Percentiles rank a stretch among this genome's conserved stretches.
These are phyloP conservation scores for Entomyzon cyanotis DNA, from an alignment of 2,113 vertebrate genomes.

Conservation along the genomic window DNA sequence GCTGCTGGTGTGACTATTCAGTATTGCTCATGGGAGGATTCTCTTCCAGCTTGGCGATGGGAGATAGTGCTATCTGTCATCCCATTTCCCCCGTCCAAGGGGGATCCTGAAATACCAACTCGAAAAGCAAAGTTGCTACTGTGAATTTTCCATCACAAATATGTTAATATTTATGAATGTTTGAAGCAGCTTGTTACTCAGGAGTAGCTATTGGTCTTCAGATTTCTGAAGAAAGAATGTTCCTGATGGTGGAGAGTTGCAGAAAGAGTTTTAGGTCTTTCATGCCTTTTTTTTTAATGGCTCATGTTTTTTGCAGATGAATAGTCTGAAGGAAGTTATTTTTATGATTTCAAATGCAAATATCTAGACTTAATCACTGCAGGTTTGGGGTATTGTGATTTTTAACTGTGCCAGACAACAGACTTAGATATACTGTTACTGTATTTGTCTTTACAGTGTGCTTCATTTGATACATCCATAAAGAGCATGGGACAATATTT, in stretches of 20 bases:
- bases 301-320: background rate
- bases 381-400: background rate
- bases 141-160: background rate
- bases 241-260: background rate
- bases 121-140: background rate
- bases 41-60: background rate
- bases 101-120: background rate
- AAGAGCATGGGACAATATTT: background rate
- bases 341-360: background rate
- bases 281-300: background rate
- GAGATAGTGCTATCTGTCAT: background rate
- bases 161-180: background rate
- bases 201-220: background rate
- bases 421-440: background rate
- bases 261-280: background rate
- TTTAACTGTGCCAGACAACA: background rate
- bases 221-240: background rate
- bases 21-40: background rate
- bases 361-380: background rate
- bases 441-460: background rate
- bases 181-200: background rate
- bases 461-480: background rate
- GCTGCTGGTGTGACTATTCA: background rate
- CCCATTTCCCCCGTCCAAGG: background rate
- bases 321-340: background rate